These are phyloP conservation scores for Bibio marci DNA, from an alignment of 2,888 invertebrate species.

Conservation along the genomic window DNA sequence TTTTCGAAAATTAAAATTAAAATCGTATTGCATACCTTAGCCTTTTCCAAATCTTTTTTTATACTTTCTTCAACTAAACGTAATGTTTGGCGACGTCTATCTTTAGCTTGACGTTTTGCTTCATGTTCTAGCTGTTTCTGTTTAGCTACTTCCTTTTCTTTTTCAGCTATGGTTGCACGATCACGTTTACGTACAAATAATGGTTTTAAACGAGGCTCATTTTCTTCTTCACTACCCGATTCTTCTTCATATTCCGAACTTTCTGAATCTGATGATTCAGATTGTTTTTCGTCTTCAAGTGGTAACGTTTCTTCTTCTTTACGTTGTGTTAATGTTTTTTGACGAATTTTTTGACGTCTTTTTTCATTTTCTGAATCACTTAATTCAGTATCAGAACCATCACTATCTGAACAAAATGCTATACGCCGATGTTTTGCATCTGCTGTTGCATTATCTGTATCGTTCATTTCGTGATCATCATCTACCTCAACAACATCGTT, in stretches of 20 bases:
- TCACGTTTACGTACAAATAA: slow-evolving; percentile 89
- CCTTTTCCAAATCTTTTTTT: slow-evolving; percentile 55
- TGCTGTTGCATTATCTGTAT: slow-evolving; percentile 17
- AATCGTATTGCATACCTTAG: slow-evolving; percentile 28
- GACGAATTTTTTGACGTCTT: slow-evolving; percentile 49
- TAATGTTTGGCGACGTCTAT: slow-evolving; percentile 71
- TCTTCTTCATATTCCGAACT: slow-evolving; percentile 67
- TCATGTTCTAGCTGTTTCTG: slow-evolving; percentile 74
- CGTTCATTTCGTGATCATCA: slow-evolving; percentile 29
- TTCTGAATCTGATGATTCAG: slow-evolving; percentile 47
- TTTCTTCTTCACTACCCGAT: slow-evolving; percentile 79
- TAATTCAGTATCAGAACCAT: slow-evolving; percentile 66
- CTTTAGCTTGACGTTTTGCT: slow-evolving; percentile 70
- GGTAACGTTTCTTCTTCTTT: slow-evolving; percentile 48
- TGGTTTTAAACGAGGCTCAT: slow-evolving; percentile 82
- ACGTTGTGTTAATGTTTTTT: slow-evolving; percentile 48
- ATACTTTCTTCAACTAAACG: slow-evolving; percentile 81
- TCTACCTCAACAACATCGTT: slow-evolving; percentile 7
- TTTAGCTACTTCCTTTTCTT: slow-evolving; percentile 71
- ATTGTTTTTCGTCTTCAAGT: slow-evolving; percentile 38
- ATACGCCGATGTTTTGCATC: slow-evolving; percentile 20
- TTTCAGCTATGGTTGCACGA: slow-evolving; percentile 87
- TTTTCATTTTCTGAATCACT: slow-evolving; percentile 75
- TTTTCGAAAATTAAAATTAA: not conserved
- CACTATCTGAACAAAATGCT: slow-evolving; percentile 32